Evolutionary conservation across 2,113 vertebrate genomes (phyloP), one percentile per base, ranked within the genome.

Genomic region (Alligator mississippiensis): DNA sequence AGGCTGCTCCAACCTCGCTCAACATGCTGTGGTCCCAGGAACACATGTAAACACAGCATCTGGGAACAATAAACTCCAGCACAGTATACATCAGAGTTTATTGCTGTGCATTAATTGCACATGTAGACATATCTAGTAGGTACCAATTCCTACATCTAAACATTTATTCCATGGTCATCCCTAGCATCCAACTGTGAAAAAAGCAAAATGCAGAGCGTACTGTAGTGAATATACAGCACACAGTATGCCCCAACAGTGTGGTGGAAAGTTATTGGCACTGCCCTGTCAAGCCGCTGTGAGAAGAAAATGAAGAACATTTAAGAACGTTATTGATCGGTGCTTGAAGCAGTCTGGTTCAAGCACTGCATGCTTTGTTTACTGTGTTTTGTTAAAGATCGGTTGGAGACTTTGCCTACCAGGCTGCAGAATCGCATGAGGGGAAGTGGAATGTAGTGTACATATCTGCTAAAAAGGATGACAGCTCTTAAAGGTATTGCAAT

Each of bases 151-250:
- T 0, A 58, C 89, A 14, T 57, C 63, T 68, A 59, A 80, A 77
- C 77, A 84, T 78, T 62, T 85, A 54, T 66, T 61, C 57, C 25
- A 28, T 1, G 13, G 19, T 5, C 6, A 5, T 30, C 21, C n/a
- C 55, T 9, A 15, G 28, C n/a, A 70, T 55, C 28, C 15, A 19
- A 55, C 21, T 77, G 30, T 34, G 54, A 57, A 72, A 58, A n/a
- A n/a, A 47, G 27, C 57, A 13, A 34, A 21, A 47, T 3, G 1
- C 11, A 25, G 61, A 10, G 2, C 59, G 34, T 9, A 1, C 47
- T 1, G 15, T 0, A 0, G 54, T 62, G 61, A 58, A 58, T 9
- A 4, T 75, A 58, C 27, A 28, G 28, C 7, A 0, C 1, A 4
- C 19, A 8, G 3, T 8, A 4, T 16, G 34, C 9, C 11, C 60